phyloP scores from a whole-genome alignment of 2,113 vertebrate species.

The Pseudorhombus dupliciocellatus region DNA sequence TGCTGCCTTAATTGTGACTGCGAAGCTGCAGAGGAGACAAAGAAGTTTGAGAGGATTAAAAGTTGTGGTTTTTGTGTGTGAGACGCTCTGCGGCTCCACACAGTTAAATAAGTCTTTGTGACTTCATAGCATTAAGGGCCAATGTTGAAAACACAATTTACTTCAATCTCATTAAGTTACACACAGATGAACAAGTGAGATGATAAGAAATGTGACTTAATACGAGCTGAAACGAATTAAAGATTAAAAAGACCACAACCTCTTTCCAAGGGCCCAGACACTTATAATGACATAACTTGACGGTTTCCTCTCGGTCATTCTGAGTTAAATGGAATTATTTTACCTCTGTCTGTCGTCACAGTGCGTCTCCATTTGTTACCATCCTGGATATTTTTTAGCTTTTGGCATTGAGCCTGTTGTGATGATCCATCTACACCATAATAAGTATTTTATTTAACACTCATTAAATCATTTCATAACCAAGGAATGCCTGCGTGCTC shows the following conservation, averaged over 20 bases:
- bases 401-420: too few species aligned
- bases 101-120: background rate
- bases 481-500: background rate
- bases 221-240: conserved; percentile 47
- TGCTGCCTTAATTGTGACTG: conserved; percentile 27
- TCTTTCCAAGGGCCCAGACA: background rate
- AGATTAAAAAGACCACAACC: conserved; percentile 1
- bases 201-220: conserved; percentile 44
- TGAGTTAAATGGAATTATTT: too few species aligned
- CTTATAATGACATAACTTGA: background rate
- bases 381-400: too few species aligned
- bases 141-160: conserved; percentile 3
- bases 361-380: too few species aligned
- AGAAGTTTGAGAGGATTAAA: conserved; percentile 7
- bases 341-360: too few species aligned
- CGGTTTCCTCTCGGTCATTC: background rate
- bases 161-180: conserved; percentile 8
- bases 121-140: conserved; percentile 22
- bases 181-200: background rate
- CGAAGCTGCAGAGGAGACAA: background rate
- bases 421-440: too few species aligned
- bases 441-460: too few species aligned
- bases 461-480: too few species aligned
- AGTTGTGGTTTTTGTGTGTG: background rate
- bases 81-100: background rate